A percentile compares a stretch with the other conserved stretches of the same genome.
Conservation (phyloP, 2,888 invertebrate genomes). For the Drosophila algonquin region DNA sequence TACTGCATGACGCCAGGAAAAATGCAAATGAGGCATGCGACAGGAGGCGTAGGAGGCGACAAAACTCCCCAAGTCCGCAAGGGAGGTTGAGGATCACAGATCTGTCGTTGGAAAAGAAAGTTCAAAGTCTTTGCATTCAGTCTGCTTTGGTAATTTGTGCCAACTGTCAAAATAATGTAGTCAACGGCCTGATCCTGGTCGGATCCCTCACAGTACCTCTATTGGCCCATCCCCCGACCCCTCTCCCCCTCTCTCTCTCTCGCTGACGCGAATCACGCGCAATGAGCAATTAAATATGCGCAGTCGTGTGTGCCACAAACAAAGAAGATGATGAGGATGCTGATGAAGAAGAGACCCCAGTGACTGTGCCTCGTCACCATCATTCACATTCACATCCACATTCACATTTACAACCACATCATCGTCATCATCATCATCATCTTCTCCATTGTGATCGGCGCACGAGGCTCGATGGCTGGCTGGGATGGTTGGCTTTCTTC, state of each 20-base stretch:
- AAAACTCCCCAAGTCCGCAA: background rate
- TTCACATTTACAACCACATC: conserved; percentile 12
- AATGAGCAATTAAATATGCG: conserved; percentile 78
- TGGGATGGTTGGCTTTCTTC: conserved; percentile 43
- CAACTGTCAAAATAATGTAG: conserved; percentile 71
- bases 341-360: conserved; percentile 7
- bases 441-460: conserved; percentile 32
- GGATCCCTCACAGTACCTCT: background rate
- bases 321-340: conserved; percentile 33
- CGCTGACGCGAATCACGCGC: conserved; percentile 64
- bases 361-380: conserved; percentile 49
- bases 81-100: conserved; percentile 18
- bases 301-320: conserved; percentile 69
- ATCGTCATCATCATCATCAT: conserved; percentile 16
- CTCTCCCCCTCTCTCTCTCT: too few relatives aligned
- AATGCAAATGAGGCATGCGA: conserved; percentile 75
- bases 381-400: conserved; percentile 25
- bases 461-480: conserved; percentile 23
- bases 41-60: conserved; percentile 72
- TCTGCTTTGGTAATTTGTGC: conserved; percentile 65
- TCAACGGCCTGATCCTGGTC: conserved; percentile 34
- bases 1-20: conserved; percentile 67
- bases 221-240: too few relatives aligned
- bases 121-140: conserved; percentile 16
- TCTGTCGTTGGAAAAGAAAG: conserved; percentile 57